Conservation (phyloP, 2,888 invertebrate species). For the Phragmatobia fuliginosa region DNA sequence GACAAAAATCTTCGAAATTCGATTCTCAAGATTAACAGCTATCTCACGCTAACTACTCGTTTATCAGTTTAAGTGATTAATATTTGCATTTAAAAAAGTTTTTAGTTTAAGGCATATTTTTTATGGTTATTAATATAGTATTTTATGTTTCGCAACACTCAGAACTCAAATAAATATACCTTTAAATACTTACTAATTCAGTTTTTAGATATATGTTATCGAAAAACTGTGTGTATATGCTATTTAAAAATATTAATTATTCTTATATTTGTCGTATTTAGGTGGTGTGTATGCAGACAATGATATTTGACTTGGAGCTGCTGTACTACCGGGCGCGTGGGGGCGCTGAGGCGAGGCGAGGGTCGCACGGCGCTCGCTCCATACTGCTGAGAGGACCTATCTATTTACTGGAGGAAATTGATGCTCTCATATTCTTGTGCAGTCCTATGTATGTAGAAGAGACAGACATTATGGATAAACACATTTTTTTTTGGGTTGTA, state of each 20-base stretch:
- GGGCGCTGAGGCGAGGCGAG: slow-evolving; percentile 82
- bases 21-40: too few relatives aligned
- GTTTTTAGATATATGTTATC: not conserved
- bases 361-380: slow-evolving; percentile 89
- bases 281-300: slow-evolving; percentile 92
- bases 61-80: too few relatives aligned
- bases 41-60: too few relatives aligned
- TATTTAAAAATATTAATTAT: too few relatives aligned
- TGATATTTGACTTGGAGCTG: slow-evolving; percentile 94
- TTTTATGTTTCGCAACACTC: too few relatives aligned
- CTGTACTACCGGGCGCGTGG: slow-evolving; percentile 84
- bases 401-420: slow-evolving; percentile 92
- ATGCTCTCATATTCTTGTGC: slow-evolving; percentile 94
- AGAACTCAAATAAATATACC: not conserved
- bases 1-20: too few relatives aligned
- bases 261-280: slow-evolving; percentile 57
- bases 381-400: slow-evolving; percentile 95
- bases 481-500: too few relatives aligned
- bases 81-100: too few relatives aligned
- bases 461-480: too few relatives aligned
- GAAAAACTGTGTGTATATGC: too few relatives aligned
- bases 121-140: too few relatives aligned
- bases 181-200: not conserved
- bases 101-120: too few relatives aligned
- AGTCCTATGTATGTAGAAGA: slow-evolving; percentile 91